Conservation (phyloP, 1,140 invertebrate genomes). For the Trachymyrmex cornetzi region DNA sequence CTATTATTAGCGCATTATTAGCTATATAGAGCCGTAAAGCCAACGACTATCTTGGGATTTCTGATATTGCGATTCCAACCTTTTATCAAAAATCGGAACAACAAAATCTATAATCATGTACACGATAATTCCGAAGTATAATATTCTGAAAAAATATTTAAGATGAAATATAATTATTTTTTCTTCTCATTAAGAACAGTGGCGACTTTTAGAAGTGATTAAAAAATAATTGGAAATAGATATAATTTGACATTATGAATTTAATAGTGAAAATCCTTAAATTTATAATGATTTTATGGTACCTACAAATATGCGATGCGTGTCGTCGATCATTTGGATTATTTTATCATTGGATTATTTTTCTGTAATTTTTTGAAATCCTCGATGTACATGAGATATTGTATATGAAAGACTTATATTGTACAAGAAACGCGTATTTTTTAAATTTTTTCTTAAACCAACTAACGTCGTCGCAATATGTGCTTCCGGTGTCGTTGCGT, state of each 20-base stretch:
- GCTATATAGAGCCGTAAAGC: conserved; percentile 9
- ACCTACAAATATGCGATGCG: background rate
- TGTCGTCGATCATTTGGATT: background rate
- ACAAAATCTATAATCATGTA: no score
- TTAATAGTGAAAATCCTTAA: background rate
- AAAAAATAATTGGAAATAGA: no score
- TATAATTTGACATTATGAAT: background rate
- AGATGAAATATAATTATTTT: background rate
- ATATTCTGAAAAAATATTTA: background rate
- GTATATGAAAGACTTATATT: background rate
- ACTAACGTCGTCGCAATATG: conserved; percentile 56
- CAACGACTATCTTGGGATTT: conserved; percentile 5
- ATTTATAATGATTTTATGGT: background rate
- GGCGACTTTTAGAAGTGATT: no score
- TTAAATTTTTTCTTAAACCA: conserved; percentile 24
- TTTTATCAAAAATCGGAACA: background rate
- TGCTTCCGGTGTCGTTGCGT: conserved; percentile 57
- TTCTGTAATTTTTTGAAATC: background rate
- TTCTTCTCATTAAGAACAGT: background rate
- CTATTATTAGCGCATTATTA: conserved; percentile 49
- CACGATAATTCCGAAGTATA: no score
- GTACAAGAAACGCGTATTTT: background rate
- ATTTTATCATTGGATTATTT: background rate
- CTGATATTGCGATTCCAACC: background rate
- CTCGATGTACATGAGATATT: background rate